Conservation (phyloP, 1,140 invertebrate species). For the Drosophila bifasciata region DNA sequence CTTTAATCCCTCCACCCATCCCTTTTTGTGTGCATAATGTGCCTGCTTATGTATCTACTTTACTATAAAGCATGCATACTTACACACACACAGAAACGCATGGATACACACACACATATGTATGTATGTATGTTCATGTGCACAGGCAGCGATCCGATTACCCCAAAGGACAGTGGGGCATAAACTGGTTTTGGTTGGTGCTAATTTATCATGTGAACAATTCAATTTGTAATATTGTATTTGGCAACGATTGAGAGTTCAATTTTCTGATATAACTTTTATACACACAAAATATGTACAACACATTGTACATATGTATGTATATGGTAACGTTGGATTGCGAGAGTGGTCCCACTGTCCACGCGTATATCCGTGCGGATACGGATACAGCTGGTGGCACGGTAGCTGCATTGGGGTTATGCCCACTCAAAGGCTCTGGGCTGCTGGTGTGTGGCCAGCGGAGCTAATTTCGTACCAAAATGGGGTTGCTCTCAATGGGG, state of each 20-base stretch:
- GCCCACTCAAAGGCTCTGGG: conserved; percentile 56
- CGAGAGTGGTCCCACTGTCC: conserved; percentile 12
- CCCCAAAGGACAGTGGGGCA: conserved; percentile 49
- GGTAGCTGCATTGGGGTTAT: conserved; percentile 61
- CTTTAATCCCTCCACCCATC: conserved; percentile 81
- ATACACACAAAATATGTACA: background rate
- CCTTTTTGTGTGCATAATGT: conserved; percentile 72
- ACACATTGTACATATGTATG: too few relatives aligned
- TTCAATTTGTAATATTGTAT: background rate
- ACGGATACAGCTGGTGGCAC: conserved; percentile 8
- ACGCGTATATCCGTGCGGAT: conserved; percentile 31
- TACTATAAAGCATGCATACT: conserved; percentile 68
- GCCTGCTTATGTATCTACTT: conserved; percentile 80
- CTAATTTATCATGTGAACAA: conserved; percentile 4
- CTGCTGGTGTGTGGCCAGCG: conserved; percentile 61
- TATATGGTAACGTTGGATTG: background rate
- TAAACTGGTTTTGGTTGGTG: background rate
- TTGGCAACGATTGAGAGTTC: background rate
- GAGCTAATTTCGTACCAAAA: conserved; percentile 72
- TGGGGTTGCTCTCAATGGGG: conserved; percentile 61
- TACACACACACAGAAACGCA: conserved; percentile 29
- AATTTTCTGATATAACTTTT: background rate
- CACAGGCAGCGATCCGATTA: conserved; percentile 61
- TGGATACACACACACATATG: background rate
- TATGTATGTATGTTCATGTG: background rate